Conservation (phyloP, 2,113 vertebrate genomes). For the Aptenodytes forsteri region DNA sequence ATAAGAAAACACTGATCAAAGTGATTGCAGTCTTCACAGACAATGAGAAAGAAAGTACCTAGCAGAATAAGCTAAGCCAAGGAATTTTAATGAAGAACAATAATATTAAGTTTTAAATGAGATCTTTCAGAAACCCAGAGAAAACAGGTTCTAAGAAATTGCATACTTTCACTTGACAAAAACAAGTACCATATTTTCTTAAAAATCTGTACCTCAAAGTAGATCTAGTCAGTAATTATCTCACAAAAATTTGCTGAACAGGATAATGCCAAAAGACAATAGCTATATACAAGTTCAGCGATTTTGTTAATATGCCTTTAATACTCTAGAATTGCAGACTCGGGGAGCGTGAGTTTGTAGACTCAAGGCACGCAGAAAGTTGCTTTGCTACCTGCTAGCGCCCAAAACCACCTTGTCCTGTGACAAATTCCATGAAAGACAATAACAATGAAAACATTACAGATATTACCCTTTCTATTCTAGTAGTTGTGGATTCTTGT, state of each 20-base stretch:
- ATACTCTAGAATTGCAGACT: neutral
- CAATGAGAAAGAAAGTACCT: neutral
- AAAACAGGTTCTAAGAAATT: neutral
- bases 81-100: neutral
- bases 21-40: neutral
- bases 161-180: neutral
- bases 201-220: neutral
- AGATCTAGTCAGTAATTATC: neutral
- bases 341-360: neutral
- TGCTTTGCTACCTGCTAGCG: neutral
- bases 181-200: neutral
- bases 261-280: neutral
- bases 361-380: neutral
- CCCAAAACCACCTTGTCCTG: neutral
- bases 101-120: neutral
- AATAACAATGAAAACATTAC: neutral
- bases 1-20: neutral
- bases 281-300: neutral
- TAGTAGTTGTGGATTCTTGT: neutral
- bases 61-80: neutral
- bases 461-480: neutral
- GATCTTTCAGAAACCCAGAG: neutral
- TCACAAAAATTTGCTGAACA: neutral
- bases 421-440: neutral
- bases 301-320: neutral